A percentile compares a stretch with the other conserved stretches of the same genome.
These are phyloP conservation scores for Drosophila setifemur DNA, from an alignment of 1,140 invertebrate species.

Conservation along the genomic window DNA sequence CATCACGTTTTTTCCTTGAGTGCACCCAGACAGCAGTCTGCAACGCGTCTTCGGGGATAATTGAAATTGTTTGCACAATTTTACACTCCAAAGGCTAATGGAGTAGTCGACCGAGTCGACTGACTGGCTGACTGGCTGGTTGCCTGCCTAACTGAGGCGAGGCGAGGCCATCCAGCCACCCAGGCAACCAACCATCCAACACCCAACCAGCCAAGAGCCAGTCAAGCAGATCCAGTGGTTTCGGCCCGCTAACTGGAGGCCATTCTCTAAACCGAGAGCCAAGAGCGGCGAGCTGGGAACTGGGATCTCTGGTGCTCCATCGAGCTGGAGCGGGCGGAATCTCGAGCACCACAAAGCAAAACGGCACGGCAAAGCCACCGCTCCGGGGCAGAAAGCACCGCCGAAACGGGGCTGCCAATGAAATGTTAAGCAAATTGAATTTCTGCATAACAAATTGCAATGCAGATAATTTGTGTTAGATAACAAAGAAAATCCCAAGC, in stretches of 20 bases:
- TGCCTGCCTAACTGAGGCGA: conserved; percentile 49
- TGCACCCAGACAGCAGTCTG: conserved; percentile 48
- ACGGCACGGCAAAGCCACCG: conserved; percentile 31
- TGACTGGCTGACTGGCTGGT: conserved; percentile 53
- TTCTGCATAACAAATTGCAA: conserved; percentile 72
- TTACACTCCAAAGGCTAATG: conserved; percentile 81
- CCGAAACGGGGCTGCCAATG: conserved; percentile 72
- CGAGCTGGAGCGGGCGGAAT: conserved; percentile 32
- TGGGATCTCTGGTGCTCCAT: no score
- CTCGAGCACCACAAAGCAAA: conserved; percentile 65
- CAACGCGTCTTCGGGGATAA: conserved; percentile 75
- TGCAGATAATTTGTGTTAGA: conserved; percentile 60
- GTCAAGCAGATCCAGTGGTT: conserved; percentile 19
- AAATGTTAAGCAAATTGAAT: conserved; percentile 77
- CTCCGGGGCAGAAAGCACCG: conserved; percentile 41
- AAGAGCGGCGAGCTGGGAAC: neutral
- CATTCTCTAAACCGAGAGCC: conserved; percentile 26
- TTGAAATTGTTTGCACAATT: conserved; percentile 81
- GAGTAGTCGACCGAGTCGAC: conserved; percentile 77
- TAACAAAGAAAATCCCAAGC: conserved; percentile 37
- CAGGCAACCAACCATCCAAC: conserved; percentile 20
- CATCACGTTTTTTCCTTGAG: conserved; percentile 5
- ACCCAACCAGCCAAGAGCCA: conserved; percentile 29
- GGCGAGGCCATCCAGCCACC: conserved; percentile 43
- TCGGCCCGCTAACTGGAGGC: conserved; percentile 39